These are phyloP conservation scores for Jaculus jaculus DNA, from an alignment of 2,113 vertebrate species.

Conservation along the genomic window DNA sequence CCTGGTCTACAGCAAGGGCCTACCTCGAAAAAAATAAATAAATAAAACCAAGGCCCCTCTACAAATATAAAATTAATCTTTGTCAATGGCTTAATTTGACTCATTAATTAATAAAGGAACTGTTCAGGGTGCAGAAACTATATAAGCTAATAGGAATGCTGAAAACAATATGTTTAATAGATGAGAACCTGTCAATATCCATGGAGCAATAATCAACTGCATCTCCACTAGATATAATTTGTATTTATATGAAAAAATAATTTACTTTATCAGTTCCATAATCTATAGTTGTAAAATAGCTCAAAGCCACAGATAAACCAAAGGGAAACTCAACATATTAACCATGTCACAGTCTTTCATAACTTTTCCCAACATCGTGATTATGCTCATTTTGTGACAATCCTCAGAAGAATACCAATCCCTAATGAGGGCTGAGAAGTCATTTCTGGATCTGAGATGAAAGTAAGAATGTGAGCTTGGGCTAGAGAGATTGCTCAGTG, in stretches of 20 bases:
- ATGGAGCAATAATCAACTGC: background rate
- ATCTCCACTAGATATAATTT: background rate
- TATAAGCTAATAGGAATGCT: background rate
- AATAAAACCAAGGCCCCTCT: background rate
- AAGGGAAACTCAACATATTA: background rate
- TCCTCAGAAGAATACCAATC: background rate
- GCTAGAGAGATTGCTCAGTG: background rate
- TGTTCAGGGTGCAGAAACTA: background rate
- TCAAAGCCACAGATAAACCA: conserved; percentile 4
- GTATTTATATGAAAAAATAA: background rate
- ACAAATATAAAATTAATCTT: background rate
- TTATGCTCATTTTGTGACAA: background rate
- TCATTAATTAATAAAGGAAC: background rate
- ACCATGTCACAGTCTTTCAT: background rate
- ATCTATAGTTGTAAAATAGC: background rate
- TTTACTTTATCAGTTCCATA: background rate
- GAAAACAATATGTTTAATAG: background rate
- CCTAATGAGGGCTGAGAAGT: background rate
- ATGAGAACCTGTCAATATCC: background rate
- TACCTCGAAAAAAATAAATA: background rate
- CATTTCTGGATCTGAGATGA: background rate
- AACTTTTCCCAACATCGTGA: background rate
- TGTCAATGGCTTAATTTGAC: background rate
- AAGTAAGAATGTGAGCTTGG: background rate
- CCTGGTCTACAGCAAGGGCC: no score